These are phyloP conservation scores for Rutilus rutilus DNA, from an alignment of 2,113 vertebrate species.

Conservation along the genomic window DNA sequence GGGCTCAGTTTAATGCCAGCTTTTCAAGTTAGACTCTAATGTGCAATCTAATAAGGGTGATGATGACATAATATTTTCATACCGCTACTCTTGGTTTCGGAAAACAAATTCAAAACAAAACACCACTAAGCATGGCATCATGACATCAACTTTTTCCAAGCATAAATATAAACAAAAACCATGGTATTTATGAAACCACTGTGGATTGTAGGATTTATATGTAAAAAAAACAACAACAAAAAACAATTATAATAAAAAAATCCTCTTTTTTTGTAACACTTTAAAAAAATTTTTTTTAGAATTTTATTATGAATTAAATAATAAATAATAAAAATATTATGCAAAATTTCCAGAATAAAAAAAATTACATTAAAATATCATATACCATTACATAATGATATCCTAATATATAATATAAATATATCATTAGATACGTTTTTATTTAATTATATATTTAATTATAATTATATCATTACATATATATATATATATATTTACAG, in stretches of 20 bases:
- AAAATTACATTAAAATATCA: neutral
- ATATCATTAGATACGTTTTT: neutral
- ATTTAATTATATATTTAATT: neutral
- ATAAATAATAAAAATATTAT: too few relatives aligned
- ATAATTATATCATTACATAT: too few relatives aligned
- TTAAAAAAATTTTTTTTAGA: too few relatives aligned
- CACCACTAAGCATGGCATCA: too few relatives aligned
- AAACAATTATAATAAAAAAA: too few relatives aligned
- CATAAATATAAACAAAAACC: neutral
- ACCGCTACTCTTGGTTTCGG: slow-evolving; percentile 18
- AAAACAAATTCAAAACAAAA: slow-evolving; percentile 23
- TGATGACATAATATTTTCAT: slow-evolving; percentile 47
- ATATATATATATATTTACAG: neutral
- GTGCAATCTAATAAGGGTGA: slow-evolving; percentile 31
- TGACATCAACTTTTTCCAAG: neutral
- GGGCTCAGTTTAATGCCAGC: slow-evolving; percentile 36
- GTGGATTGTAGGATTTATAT: neutral
- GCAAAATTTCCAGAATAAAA: too few relatives aligned
- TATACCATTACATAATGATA: neutral
- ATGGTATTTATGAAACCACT: neutral
- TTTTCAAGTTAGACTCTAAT: slow-evolving; percentile 38
- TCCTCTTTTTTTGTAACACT: too few relatives aligned
- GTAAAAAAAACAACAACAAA: neutral
- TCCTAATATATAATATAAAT: neutral
- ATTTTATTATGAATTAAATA: too few relatives aligned